Conservation (phyloP, 2,113 vertebrate species). For the Neodontobutis hainanensis region DNA sequence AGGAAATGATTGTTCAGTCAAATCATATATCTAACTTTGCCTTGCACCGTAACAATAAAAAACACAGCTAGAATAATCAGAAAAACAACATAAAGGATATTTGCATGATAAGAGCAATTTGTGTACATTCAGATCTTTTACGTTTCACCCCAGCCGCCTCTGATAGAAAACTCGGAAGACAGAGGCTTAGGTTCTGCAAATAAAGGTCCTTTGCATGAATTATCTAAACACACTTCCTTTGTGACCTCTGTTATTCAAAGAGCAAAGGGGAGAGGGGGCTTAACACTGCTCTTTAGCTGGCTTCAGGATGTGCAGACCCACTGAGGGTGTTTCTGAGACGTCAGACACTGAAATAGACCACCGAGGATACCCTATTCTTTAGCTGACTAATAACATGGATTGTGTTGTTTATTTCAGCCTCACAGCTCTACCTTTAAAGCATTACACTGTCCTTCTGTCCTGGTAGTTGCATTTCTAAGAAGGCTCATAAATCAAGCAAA, state of each 20-base stretch:
- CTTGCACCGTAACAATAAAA: conserved; percentile 17
- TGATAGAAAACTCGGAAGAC: conserved; percentile 18
- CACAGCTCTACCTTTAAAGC: neutral
- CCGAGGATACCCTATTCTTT: neutral
- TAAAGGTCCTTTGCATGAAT: conserved; percentile 27
- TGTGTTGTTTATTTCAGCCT: too few relatives aligned
- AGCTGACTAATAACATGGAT: too few relatives aligned
- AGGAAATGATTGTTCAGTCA: conserved; percentile 4
- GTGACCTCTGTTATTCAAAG: conserved; percentile 28
- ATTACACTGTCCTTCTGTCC: neutral
- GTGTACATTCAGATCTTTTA: conserved; percentile 14
- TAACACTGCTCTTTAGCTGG: conserved; percentile 42
- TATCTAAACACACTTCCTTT: conserved; percentile 7
- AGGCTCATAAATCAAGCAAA: too few relatives aligned
- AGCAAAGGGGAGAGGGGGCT: conserved; percentile 4
- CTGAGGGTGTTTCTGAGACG: conserved; percentile 12
- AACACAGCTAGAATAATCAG: conserved; percentile 25
- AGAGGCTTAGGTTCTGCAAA: conserved; percentile 19
- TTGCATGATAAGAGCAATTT: conserved; percentile 35
- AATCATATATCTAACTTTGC: conserved; percentile 7
- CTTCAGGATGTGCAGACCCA: conserved; percentile 21
- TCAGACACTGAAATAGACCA: conserved; percentile 25
- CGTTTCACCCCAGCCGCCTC: conserved; percentile 14
- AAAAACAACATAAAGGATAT: conserved; percentile 17
- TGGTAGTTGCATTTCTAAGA: too few relatives aligned